phyloP scores from a whole-genome alignment of 2,888 invertebrate genomes.

The Tenthredo distinguenda region DNA sequence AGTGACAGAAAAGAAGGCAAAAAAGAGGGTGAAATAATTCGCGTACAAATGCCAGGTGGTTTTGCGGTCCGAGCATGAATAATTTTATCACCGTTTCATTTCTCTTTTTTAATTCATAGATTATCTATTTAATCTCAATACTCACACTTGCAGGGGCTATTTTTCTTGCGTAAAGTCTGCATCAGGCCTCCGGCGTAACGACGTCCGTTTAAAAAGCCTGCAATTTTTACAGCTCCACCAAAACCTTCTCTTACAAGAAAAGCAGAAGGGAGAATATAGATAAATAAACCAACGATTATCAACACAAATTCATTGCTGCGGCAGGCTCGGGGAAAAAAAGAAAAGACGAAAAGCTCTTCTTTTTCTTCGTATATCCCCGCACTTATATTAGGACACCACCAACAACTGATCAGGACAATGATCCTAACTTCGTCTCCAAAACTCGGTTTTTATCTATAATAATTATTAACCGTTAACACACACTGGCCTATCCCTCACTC shows the following conservation, averaged over 20 bases:
- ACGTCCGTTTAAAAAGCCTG: constrained; percentile 52
- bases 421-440: background rate
- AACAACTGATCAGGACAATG: constrained; percentile 20
- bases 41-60: constrained; percentile 6
- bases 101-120: background rate
- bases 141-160: constrained; percentile 97
- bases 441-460: background rate
- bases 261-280: background rate
- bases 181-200: constrained; percentile 77
- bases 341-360: background rate
- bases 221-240: constrained; percentile 44
- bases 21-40: background rate
- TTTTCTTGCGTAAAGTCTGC: constrained; percentile 96
- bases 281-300: background rate
- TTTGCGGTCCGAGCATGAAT: background rate
- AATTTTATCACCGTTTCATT: background rate
- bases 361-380: background rate
- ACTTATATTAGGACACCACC: background rate
- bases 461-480: background rate
- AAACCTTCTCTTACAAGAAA: background rate
- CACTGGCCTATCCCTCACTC: background rate
- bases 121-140: constrained; percentile 71
- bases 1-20: background rate
- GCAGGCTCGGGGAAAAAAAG: background rate
- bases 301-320: background rate